phyloP scores from a whole-genome alignment of 2,113 vertebrate genomes.

The Pelmatolapia mariae region DNA sequence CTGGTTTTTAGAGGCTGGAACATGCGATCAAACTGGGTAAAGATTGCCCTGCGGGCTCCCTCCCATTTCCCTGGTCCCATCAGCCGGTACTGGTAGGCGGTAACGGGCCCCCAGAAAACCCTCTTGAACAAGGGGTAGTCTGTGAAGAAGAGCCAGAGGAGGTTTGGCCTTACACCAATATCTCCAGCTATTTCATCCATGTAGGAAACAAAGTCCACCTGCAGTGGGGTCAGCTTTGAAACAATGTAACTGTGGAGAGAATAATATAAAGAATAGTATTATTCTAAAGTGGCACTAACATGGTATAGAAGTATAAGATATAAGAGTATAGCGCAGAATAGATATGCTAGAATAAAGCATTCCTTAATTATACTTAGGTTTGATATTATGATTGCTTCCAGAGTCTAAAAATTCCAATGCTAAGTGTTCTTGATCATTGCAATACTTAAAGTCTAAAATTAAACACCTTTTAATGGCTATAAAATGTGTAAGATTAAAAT shows the following conservation, averaged over 20 bases:
- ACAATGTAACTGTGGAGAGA: slow-evolving; percentile 46
- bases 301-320: neutral
- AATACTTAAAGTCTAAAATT: neutral
- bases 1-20: slow-evolving; percentile 61
- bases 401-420: neutral
- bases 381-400: neutral
- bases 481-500: neutral
- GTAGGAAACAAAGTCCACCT: slow-evolving; percentile 75
- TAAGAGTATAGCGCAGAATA: neutral
- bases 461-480: neutral
- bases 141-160: slow-evolving; percentile 70
- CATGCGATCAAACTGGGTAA: slow-evolving; percentile 76
- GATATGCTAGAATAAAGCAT: neutral
- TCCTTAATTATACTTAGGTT: neutral
- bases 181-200: slow-evolving; percentile 73
- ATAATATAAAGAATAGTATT: neutral
- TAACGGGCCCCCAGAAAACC: slow-evolving; percentile 75
- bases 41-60: slow-evolving; percentile 72
- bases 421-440: neutral
- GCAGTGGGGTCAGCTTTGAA: slow-evolving; percentile 62
- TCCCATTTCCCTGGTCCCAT: slow-evolving; percentile 75
- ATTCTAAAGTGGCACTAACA: neutral
- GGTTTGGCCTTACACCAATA: slow-evolving; percentile 62
- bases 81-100: slow-evolving; percentile 75
- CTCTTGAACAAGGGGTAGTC: slow-evolving; percentile 72